phyloP scores from a whole-genome alignment of 2,888 invertebrate genomes.

The Troglohyphantes excavatus region DNA sequence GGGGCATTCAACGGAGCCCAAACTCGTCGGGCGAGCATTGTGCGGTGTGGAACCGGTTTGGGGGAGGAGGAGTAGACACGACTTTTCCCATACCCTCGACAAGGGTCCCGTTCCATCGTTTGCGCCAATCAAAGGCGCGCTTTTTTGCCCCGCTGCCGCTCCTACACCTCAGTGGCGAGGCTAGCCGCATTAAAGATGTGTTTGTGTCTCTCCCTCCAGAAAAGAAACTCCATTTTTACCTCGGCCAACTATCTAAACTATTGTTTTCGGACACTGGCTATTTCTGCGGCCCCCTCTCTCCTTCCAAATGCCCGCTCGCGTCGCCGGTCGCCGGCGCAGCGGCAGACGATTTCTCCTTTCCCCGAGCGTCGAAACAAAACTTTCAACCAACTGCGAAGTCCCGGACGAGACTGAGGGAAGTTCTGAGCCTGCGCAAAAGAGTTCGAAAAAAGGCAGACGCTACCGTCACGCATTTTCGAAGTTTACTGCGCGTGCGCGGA shows the following conservation, averaged over 20 bases:
- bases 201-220: conserved; percentile 24
- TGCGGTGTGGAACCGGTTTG: conserved; percentile 76
- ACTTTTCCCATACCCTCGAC: conserved; percentile 78
- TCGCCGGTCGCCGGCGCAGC: background rate
- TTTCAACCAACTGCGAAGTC: background rate
- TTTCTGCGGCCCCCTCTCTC: background rate
- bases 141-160: conserved; percentile 52
- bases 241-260: conserved; percentile 61
- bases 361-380: background rate
- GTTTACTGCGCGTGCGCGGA: conserved; percentile 50
- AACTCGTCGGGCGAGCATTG: conserved; percentile 77
- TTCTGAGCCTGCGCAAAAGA: background rate
- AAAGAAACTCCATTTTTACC: conserved; percentile 22
- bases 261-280: conserved; percentile 71
- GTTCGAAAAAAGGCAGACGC: conserved; percentile 16
- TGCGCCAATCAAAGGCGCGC: conserved; percentile 72
- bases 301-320: background rate
- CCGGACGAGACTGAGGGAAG: background rate
- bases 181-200: conserved; percentile 52
- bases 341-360: background rate
- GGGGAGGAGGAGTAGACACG: conserved; percentile 78
- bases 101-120: conserved; percentile 73
- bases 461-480: conserved; percentile 12
- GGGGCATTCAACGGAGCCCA: conserved; percentile 76
- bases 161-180: conserved; percentile 68